Evolutionary conservation across 2,797 vertebrate genomes (phyloP).

Genomic region (Lepilemur ruficaudatus): DNA sequence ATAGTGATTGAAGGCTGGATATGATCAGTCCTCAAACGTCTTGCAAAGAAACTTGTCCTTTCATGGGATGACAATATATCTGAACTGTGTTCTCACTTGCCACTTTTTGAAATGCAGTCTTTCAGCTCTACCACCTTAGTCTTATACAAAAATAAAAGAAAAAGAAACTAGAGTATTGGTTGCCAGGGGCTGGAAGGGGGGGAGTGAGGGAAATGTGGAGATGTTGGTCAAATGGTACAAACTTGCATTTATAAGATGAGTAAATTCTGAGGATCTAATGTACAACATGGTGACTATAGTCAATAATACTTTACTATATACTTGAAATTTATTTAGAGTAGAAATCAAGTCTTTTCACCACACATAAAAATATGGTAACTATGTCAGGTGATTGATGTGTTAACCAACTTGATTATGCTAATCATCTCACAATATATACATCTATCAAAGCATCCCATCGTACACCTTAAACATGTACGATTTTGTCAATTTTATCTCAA

Average conservation of each 20-base stretch:
- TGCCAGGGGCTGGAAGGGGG: not conserved
- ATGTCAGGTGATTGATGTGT: not conserved
- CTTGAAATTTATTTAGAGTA: not conserved
- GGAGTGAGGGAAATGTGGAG: not conserved
- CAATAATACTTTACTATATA: not conserved
- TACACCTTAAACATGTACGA: not conserved
- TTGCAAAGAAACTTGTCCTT: constrained; percentile 47
- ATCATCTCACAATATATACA: not conserved
- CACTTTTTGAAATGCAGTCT: constrained; percentile 59
- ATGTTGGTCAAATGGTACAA: not conserved
- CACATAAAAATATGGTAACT: not conserved
- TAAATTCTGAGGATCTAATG: not conserved
- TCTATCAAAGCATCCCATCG: not conserved
- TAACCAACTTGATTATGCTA: not conserved
- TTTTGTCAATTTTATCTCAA: not conserved
- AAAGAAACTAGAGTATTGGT: not conserved
- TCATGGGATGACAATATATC: constrained; percentile 41
- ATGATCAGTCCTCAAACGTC: constrained; percentile 34
- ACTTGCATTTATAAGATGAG: not conserved
- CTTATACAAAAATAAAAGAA: not conserved
- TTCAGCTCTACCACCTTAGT: not conserved
- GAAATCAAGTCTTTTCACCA: not conserved
- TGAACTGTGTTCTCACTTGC: constrained; percentile 36
- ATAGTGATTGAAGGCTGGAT: constrained; percentile 30
- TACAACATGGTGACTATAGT: not conserved